Evolutionary conservation across 2,797 vertebrate species (phyloP).

Genomic region (Gallinago solitaria): DNA sequence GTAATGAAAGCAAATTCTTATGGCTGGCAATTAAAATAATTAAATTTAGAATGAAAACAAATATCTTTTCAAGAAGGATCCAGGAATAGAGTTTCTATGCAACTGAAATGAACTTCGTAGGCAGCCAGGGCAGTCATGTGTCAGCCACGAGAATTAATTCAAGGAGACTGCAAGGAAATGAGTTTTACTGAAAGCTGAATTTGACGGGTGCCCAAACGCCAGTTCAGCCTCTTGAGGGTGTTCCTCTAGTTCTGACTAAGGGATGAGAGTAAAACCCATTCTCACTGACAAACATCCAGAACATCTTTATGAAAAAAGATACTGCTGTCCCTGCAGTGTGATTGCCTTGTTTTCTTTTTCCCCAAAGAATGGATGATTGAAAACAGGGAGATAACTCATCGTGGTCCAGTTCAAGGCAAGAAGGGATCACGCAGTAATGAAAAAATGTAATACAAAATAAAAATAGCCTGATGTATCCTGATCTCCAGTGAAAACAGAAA

Average conservation of each 20-base stretch:
- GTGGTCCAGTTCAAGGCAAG: neutral
- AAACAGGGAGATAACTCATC: neutral
- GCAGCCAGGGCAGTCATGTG: neutral
- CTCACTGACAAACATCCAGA: neutral
- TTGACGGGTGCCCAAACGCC: slow-evolving; percentile 14
- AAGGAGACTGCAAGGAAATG: slow-evolving; percentile 14
- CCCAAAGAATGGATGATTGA: neutral
- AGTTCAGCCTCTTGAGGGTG: neutral
- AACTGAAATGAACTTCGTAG: neutral
- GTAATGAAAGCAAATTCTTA: slow-evolving; percentile 25
- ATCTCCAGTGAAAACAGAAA: neutral
- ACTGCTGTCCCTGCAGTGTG: neutral
- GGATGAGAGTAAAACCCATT: neutral
- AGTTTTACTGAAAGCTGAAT: neutral
- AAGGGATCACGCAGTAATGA: neutral
- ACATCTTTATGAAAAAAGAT: neutral
- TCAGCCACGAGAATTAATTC: neutral
- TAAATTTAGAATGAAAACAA: slow-evolving; percentile 21
- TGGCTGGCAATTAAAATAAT: slow-evolving; percentile 44
- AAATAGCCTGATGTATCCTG: neutral
- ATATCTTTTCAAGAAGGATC: neutral
- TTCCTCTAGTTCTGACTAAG: neutral
- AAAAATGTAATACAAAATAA: slow-evolving; percentile 1
- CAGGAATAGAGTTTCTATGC: neutral
- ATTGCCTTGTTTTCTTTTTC: neutral